Conservation (phyloP, 92 coral and sea anemone genomes). For the Virgularia gustaviana region DNA sequence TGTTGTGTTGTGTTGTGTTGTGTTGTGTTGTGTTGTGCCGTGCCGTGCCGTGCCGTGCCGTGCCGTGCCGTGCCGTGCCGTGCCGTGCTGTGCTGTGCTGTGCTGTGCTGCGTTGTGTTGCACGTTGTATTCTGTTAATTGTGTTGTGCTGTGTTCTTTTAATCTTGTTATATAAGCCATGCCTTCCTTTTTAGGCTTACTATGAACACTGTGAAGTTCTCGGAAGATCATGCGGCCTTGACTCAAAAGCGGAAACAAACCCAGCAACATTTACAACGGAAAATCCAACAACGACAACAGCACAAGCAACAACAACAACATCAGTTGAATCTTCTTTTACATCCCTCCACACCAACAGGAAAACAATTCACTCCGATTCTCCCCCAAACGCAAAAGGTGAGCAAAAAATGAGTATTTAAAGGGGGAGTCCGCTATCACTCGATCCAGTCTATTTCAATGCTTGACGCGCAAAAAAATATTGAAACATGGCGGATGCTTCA, state of each 20-base stretch:
- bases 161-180: background rate
- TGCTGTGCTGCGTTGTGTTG: too few relatives aligned
- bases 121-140: too few relatives aligned
- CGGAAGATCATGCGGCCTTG: constrained; percentile 70
- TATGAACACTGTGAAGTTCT: constrained; percentile 57
- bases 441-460: too few relatives aligned
- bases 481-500: background rate
- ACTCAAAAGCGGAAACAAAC: constrained; percentile 80
- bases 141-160: too few relatives aligned
- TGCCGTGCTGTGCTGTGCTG: too few relatives aligned
- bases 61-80: too few relatives aligned
- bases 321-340: constrained; percentile 40
- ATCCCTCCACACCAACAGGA: constrained; percentile 49
- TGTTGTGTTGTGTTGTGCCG: too few relatives aligned
- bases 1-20: too few relatives aligned
- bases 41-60: too few relatives aligned
- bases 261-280: constrained; percentile 73
- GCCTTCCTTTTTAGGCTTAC: constrained; percentile 20
- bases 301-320: constrained; percentile 72
- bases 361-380: constrained; percentile 59
- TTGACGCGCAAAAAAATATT: background rate
- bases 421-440: background rate
- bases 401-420: constrained; percentile 1
- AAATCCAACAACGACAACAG: constrained; percentile 79
- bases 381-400: constrained; percentile 53